Conservation (phyloP, 1,140 invertebrate species). For the Trialeurodes vaporariorum region DNA sequence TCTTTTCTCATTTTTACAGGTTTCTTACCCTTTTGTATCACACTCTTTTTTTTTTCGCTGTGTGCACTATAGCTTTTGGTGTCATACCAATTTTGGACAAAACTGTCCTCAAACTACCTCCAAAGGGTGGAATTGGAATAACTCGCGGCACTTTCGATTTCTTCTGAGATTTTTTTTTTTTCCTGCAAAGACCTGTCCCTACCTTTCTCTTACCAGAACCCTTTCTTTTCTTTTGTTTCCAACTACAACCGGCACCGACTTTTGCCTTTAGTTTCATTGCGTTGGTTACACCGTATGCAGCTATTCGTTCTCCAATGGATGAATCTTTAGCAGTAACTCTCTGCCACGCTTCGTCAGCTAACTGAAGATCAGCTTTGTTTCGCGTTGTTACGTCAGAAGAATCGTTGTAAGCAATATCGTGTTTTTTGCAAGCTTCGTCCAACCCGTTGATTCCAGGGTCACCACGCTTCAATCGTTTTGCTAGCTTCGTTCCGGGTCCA, state of each 20-base stretch:
- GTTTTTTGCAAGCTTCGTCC: slow-evolving; percentile 34
- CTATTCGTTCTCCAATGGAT: slow-evolving; percentile 28
- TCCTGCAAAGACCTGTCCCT: too few species aligned
- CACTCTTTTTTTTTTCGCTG: slow-evolving; percentile 5
- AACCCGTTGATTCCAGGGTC: slow-evolving; percentile 34
- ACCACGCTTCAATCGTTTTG: slow-evolving; percentile 27
- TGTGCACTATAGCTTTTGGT: neutral
- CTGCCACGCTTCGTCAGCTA: slow-evolving; percentile 32
- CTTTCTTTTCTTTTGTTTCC: slow-evolving; percentile 20
- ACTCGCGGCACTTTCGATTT: neutral
- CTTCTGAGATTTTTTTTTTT: neutral
- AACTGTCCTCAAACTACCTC: neutral
- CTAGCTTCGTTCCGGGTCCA: slow-evolving; percentile 35
- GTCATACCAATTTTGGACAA: neutral
- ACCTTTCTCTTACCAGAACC: too few species aligned
- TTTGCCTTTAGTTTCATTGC: slow-evolving; percentile 30
- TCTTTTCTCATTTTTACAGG: neutral
- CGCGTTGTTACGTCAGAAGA: slow-evolving; percentile 22
- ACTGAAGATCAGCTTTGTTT: slow-evolving; percentile 32
- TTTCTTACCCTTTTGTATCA: neutral
- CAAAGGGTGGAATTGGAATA: too few species aligned
- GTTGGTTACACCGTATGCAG: slow-evolving; percentile 25
- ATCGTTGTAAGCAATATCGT: slow-evolving; percentile 36
- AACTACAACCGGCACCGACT: slow-evolving; percentile 15
- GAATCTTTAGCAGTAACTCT: slow-evolving; percentile 32